phyloP scores from a whole-genome alignment of 2,888 invertebrate genomes.

The Diaperis boleti region DNA sequence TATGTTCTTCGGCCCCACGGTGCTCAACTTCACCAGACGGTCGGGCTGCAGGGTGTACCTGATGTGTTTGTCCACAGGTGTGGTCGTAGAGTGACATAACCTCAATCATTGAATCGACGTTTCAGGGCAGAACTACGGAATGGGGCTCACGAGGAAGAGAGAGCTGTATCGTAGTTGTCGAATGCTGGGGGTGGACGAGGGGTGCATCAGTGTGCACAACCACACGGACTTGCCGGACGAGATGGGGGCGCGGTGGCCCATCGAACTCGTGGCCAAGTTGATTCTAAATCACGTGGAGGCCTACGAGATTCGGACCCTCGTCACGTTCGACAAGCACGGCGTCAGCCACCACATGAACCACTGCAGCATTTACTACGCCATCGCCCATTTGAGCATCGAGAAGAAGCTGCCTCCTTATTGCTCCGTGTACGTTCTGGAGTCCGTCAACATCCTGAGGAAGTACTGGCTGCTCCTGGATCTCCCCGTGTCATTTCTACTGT shows the following conservation, averaged over 20 bases:
- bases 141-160: conserved; percentile 72
- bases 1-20: conserved; percentile 97
- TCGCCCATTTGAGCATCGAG: conserved; percentile 82
- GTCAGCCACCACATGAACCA: conserved; percentile 96
- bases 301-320: conserved; percentile 83
- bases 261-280: conserved; percentile 73
- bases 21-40: conserved; percentile 76
- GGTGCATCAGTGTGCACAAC: conserved; percentile 79
- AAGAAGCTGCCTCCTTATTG: conserved; percentile 74
- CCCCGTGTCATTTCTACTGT: conserved; percentile 82
- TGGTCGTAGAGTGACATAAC: conserved; percentile 14
- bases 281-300: conserved; percentile 78
- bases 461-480: conserved; percentile 88
- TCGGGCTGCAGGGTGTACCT: conserved; percentile 80
- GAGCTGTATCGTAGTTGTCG: conserved; percentile 88
- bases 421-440: conserved; percentile 85
- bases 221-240: conserved; percentile 83
- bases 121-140: conserved; percentile 65
- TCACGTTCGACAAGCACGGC: conserved; percentile 95
- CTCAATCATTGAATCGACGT: too few relatives aligned
- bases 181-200: conserved; percentile 81
- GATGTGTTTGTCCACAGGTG: conserved; percentile 88
- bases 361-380: conserved; percentile 84
- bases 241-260: conserved; percentile 82
- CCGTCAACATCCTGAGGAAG: conserved; percentile 87